These are phyloP conservation scores for Hyles lineata DNA, from an alignment of 2,888 invertebrate species.

Conservation along the genomic window DNA sequence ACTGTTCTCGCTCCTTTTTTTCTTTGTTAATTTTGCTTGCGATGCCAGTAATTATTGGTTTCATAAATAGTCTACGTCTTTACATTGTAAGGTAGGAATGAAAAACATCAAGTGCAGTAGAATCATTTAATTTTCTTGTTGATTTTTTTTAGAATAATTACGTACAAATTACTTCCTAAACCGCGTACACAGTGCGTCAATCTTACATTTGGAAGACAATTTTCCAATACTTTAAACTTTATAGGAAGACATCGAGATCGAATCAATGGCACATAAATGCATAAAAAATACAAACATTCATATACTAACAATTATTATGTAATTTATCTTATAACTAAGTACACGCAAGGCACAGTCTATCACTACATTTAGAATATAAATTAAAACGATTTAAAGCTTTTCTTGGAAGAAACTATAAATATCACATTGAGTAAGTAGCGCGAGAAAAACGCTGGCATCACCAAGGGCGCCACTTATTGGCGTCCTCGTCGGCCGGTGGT, in stretches of 20 bases:
- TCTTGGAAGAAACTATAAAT: constrained; percentile 78
- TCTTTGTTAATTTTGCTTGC: constrained; percentile 3
- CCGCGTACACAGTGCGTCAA: constrained; percentile 15
- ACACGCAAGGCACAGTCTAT: constrained; percentile 27
- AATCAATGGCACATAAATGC: constrained; percentile 69
- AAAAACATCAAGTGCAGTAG: constrained; percentile 4
- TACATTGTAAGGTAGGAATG: constrained; percentile 1
- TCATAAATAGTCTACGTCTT: constrained; percentile 18
- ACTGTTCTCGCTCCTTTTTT: constrained; percentile 11
- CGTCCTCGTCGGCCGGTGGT: constrained; percentile 69
- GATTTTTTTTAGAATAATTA: neutral
- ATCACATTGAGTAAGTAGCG: constrained; percentile 67
- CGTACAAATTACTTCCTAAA: constrained; percentile 12
- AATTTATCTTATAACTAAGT: constrained; percentile 34
- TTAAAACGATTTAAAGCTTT: constrained; percentile 83
- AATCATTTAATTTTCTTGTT: constrained; percentile 11
- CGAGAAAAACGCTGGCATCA: constrained; percentile 44
- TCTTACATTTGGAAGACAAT: constrained; percentile 49
- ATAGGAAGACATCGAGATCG: constrained; percentile 80
- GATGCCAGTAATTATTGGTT: constrained; percentile 15
- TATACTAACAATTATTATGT: constrained; percentile 43
- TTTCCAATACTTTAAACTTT: constrained; percentile 43
- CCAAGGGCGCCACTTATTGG: constrained; percentile 80
- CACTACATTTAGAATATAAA: constrained; percentile 52
- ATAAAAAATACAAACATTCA: constrained; percentile 17